Evolutionary conservation across 2,113 vertebrate species (phyloP), one percentile per base, ranked within the genome.

Genomic region (Thamnophis sirtalis): DNA sequence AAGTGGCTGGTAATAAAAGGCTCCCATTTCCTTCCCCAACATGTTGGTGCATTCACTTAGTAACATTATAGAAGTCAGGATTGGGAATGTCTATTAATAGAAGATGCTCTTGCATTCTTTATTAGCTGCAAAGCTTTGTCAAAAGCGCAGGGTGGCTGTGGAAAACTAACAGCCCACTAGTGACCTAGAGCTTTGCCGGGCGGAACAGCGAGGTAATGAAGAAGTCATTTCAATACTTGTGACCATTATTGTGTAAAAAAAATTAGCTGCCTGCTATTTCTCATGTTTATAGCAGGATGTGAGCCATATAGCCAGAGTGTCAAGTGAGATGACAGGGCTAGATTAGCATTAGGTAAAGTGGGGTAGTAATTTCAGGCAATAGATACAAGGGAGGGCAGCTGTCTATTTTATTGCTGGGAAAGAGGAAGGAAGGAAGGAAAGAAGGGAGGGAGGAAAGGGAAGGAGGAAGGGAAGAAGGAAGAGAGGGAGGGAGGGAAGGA

Each of bases 1-100:
- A 90, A 95, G 95, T 96, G 94, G 93, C 94, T 95, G 93, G 91
- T 90, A 19, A 90, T 92, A 92, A 95, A 93, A 95, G 95, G 68
- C 90, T 50, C 10, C 11, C 21, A 10, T 24, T 50, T 11, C 28
- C 48, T 15, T n/a, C n/a, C 33, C 17, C 26, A 94, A 85, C 95
- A 84, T 38, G 24, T 50, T 91, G 38, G 0, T 90, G 0, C 90
- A 91, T 95, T 91, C 7, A 4, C 91, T 94, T 7, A 0, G n/a
- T 56, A 90, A 87, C 73, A 2, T 92, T 55, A 85, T 91, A 85
- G 91, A 63, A 86, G 91, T 90, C 94, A 87, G 86, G 85, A 56
- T 88, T 33, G 92, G 92, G 93, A 93, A 5, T 53, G 26, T n/a
- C 93, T 93, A 13, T 94, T 89, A 51, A 84, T 24, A 88, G 60